Evolutionary conservation across 1,140 invertebrate species (phyloP), one percentile per base, ranked within the genome.

Genomic region (Hypsibius dujardini): DNA sequence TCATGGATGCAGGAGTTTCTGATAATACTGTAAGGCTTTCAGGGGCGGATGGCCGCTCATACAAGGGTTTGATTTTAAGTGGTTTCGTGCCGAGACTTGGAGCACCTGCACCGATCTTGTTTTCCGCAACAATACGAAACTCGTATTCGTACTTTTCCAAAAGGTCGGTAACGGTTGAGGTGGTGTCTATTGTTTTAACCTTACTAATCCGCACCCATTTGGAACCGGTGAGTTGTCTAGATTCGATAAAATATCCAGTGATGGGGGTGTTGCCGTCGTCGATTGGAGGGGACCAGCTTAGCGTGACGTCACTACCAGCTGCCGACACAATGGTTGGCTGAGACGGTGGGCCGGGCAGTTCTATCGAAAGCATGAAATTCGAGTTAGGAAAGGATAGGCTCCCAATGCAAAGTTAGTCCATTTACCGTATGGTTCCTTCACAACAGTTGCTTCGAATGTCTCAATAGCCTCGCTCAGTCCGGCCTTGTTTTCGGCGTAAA

Each of bases 51-150:
- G 89, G 90, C 79, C 85, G 85, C 74, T 90, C 89, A 76, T 78
- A 77, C 71, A 77, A 74, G 42, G 94, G 88, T 79, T 95, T 96
- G 69, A 93, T 93, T n/a, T 88, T 88, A 76, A 96, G 92, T 78
- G 91, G 90, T 78, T 90, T 89, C 47, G 92, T 95, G 71, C 90
- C 87, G 77, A 95, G 89, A 59, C 91, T 95, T 2, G 95, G 92
- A 3, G 89, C 87, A 7, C 89, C 89, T 28, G 82, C 78, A 2
- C 90, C 90, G 71, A 90, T 84, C 2, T 86, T 84, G 80, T 93
- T 94, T 73, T 85, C 85, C 46, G 90, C 90, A 73, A 86, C 84
- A 40, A 94, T 85, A 73, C 90, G 83, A 82, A 92, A 93, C 79
- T 88, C 85, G 76, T 93, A 94, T 76, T 89, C 86, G 40, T 83